These are phyloP conservation scores for Lamprotornis superbus DNA, from an alignment of 2,113 vertebrate genomes.

Conservation along the genomic window DNA sequence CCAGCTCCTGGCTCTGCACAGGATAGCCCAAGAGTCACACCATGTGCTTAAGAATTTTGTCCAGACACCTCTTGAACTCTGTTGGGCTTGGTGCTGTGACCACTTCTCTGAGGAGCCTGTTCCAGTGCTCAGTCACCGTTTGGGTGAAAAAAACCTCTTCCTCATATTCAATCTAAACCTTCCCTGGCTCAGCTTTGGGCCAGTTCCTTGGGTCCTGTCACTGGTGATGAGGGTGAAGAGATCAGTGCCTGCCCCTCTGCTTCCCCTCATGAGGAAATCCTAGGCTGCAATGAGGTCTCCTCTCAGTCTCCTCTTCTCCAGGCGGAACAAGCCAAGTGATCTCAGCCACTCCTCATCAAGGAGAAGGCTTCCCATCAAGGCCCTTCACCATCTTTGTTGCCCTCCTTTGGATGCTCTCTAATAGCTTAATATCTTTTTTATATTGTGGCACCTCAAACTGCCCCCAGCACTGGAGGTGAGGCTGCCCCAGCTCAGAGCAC, in stretches of 20 bases:
- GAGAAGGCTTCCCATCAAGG: neutral
- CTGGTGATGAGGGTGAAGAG: neutral
- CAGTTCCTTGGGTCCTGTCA: neutral
- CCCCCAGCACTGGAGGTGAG: neutral
- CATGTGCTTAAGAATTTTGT: neutral
- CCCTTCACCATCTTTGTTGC: neutral
- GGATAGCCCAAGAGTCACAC: neutral
- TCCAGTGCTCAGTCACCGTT: neutral
- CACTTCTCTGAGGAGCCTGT: neutral
- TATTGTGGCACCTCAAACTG: no score
- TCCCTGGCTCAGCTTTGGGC: neutral
- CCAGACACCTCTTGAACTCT: neutral
- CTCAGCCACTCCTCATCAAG: neutral
- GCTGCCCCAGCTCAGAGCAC: fast-evolving
- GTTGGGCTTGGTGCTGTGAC: neutral
- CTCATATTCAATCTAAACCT: neutral
- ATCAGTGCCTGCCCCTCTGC: neutral
- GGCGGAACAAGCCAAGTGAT: neutral
- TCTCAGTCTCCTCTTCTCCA: neutral
- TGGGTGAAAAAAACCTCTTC: neutral
- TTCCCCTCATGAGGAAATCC: neutral
- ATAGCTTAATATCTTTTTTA: neutral
- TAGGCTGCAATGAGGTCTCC: neutral
- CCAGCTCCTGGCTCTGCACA: neutral
- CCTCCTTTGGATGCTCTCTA: neutral